Evolutionary conservation across 2,888 invertebrate species (phyloP).

Genomic region (Tethea ocularis): DNA sequence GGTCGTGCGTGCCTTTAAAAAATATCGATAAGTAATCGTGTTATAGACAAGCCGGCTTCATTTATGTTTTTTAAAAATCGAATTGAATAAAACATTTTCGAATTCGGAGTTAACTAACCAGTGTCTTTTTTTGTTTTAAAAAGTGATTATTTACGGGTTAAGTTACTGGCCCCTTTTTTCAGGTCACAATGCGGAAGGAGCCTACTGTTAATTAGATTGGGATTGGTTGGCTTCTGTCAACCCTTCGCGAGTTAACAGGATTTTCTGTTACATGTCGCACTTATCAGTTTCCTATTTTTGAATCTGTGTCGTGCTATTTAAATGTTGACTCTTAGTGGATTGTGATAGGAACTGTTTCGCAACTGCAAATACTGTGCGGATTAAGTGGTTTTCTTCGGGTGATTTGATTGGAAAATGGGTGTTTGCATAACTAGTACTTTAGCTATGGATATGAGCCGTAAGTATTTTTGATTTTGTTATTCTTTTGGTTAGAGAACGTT

Average conservation of each 20-base stretch:
- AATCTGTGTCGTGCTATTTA: constrained; percentile 24
- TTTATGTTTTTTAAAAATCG: background rate
- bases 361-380: constrained; percentile 14
- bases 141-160: background rate
- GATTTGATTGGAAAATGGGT: constrained; percentile 55
- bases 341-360: constrained; percentile 18
- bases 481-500: background rate
- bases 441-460: constrained; percentile 77
- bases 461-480: constrained; percentile 40
- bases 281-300: constrained; percentile 38
- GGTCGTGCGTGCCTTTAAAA: constrained; percentile 43
- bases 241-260: constrained; percentile 54
- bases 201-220: constrained; percentile 19
- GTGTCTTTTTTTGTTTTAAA: background rate
- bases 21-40: background rate
- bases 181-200: background rate
- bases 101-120: background rate
- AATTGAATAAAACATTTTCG: background rate
- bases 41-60: background rate
- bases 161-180: background rate
- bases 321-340: constrained; percentile 11
- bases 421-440: constrained; percentile 70
- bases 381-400: constrained; percentile 22
- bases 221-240: constrained; percentile 56
- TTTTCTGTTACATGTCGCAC: constrained; percentile 45